Evolutionary conservation across 2,797 vertebrate species (phyloP), one percentile per base, ranked within the genome.

Genomic region (Muscicapa comitata): DNA sequence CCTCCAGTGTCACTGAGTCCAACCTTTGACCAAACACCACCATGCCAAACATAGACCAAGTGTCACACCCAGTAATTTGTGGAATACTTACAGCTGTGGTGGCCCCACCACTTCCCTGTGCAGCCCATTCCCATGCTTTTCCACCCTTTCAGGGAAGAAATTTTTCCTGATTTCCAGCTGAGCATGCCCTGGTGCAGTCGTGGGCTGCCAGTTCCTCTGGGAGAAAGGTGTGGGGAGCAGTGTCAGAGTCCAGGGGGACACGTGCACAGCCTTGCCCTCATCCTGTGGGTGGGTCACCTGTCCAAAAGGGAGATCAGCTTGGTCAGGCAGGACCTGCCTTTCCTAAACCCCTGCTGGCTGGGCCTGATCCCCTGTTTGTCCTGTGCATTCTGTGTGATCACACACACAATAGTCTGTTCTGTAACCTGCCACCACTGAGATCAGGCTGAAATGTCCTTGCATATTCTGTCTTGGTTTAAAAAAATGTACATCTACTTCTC

Each of bases 1-100:
- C 13, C 28, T 51, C 38, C 3, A 5, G 2, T n/a, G 8, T 25
- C 67, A 29, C 25, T 0, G 1, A 45, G 31, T 21, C 48, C 31
- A 54, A 1, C 6, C 40, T 29, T 35, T 47, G 38, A 29, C 75
- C 31, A 33, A 43, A 38, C 20, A 66, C 24, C 59, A 38, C 51
- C 11, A 40, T 25, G 33, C 21, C 38, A 58, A 58, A 51, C 43
- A 38, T 1, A 10, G 37, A 10, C 13, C 20, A 3, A 31, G 48
- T 62, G 53, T 63, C 24, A 53, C 45, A 45, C 54, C 38, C 53
- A 35, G 25, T 26, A 25, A 45, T 66, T 73, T 38, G 19, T 21
- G 33, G 38, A 29, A 11, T n/a, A 29, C 19, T 53, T 59, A 17
- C 38, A 38, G n/a, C 4, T 5, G 1, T 58, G 53, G 53, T 58